Evolutionary conservation across 2,113 vertebrate species (phyloP), one percentile per base, ranked within the genome.

Genomic region (Centropristis striata): DNA sequence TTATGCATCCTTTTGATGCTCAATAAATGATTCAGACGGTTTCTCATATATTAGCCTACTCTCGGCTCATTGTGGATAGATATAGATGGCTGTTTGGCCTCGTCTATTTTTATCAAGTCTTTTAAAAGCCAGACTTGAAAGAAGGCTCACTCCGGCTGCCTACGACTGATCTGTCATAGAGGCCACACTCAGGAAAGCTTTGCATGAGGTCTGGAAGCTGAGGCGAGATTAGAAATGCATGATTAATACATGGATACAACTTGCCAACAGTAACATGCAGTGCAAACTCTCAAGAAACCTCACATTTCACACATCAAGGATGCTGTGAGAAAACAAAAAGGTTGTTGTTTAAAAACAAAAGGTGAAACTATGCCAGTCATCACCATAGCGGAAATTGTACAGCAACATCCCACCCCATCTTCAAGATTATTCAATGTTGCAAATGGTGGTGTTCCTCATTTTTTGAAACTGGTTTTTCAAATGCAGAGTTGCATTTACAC

Each of bases 61-160:
- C 42, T 27, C 1, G 0, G 32, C 59, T 75, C 27, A 42, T 75
- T 81, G 80, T 75, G 23, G n/a, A 58, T 70, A 9, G 57, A 82
- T 80, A 78, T 79, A 75, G 71, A 83, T 60, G 53, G 21, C 47
- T 71, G 64, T 79, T 78, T 15, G 23, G 54, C 32, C 71, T 27
- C 0, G 12, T 75, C 64, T 91, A 80, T 92, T 90, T 88, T 76
- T 86, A 86, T 69, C 69, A 10, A 46, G 11, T 61, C 28, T 81
- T 87, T 71, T 60, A 18, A 81, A 79, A 81, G 53, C 25, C 21
- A 44, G 50, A 78, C 70, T 58, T 63, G 11, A 75, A 81, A 55
- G 57, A 67, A 54, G 23, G 9, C 78, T 44, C 37, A 28, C 53
- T 55, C 64, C 49, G 25, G 58, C 72, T 69, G 69, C 54, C 41